A percentile compares a stretch with the other conserved stretches of the same genome.
Evolutionary conservation across 2,888 invertebrate genomes (phyloP).

Genomic region (Thumatha senex): DNA sequence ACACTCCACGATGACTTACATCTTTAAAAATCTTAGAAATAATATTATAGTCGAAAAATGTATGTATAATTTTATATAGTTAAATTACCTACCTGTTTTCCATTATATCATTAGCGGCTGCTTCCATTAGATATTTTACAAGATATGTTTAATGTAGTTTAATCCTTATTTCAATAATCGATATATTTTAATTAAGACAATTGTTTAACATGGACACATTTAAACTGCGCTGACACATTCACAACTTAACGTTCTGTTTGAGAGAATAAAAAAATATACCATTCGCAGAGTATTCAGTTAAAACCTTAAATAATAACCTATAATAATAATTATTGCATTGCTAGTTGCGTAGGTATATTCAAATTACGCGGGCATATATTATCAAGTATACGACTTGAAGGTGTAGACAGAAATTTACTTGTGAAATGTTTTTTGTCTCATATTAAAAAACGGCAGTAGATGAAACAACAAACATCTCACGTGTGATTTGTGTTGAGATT

Average conservation of each 20-base stretch:
- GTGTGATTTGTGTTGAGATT: too few species aligned
- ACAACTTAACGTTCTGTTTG: slow-evolving; percentile 23
- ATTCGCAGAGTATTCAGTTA: slow-evolving; percentile 35
- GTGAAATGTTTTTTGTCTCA: too few species aligned
- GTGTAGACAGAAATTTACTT: too few species aligned
- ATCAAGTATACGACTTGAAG: too few species aligned
- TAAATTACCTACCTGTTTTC: too few species aligned
- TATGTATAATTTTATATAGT: too few species aligned
- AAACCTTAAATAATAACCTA: slow-evolving; percentile 23
- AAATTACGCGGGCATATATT: neutral
- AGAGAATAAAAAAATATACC: slow-evolving; percentile 34
- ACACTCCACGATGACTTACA: neutral
- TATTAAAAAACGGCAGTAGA: too few species aligned
- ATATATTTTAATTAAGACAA: too few species aligned
- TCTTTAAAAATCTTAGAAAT: slow-evolving; percentile 8
- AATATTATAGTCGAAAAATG: slow-evolving; percentile 16
- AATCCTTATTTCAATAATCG: too few species aligned
- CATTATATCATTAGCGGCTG: slow-evolving; percentile 7
- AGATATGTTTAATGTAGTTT: slow-evolving; percentile 22
- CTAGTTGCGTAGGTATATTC: slow-evolving; percentile 43
- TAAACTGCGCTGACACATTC: slow-evolving; percentile 12
- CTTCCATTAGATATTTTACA: slow-evolving; percentile 13
- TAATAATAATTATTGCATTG: slow-evolving; percentile 47
- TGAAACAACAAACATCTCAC: too few species aligned
- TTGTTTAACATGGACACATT: slow-evolving; percentile 7